Percentiles rank a stretch among this genome's conserved stretches.
Conservation (phyloP, 2,888 invertebrate species). For the Pachymerium ferrugineum region DNA sequence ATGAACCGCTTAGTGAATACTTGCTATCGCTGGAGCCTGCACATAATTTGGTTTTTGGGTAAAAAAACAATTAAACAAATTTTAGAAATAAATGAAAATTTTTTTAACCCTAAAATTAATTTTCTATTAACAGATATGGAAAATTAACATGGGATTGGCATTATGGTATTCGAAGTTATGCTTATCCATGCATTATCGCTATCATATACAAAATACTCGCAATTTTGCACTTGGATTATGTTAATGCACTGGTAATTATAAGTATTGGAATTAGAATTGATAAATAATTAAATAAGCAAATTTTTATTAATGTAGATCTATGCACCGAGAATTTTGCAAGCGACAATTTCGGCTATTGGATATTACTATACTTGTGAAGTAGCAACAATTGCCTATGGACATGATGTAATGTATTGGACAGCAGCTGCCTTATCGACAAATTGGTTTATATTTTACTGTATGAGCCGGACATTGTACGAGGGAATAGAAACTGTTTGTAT, state of each 20-base stretch:
- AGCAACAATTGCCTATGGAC: constrained; percentile 46
- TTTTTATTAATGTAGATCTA: not conserved
- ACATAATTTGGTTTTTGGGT: constrained; percentile 75
- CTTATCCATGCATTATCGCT: constrained; percentile 78
- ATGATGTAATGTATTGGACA: constrained; percentile 60
- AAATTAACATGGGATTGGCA: constrained; percentile 95
- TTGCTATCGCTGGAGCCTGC: constrained; percentile 96
- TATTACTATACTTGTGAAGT: constrained; percentile 64
- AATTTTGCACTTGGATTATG: constrained; percentile 63
- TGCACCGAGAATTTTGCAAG: constrained; percentile 73
- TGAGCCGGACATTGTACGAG: constrained; percentile 80
- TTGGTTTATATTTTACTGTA: constrained; percentile 90
- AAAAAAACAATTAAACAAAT: constrained; percentile 39
- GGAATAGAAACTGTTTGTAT: constrained; percentile 76
- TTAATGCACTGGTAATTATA: constrained; percentile 58
- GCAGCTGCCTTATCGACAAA: constrained; percentile 66
- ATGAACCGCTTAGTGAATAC: constrained; percentile 93
- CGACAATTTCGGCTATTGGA: constrained; percentile 65
- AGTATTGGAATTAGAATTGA: constrained; percentile 6
- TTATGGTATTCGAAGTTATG: constrained; percentile 74
- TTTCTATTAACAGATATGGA: constrained; percentile 59
- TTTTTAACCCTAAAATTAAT: no score
- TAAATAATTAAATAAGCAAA: no score
- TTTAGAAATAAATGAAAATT: no score
- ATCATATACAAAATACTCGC: constrained; percentile 65